Conservation (phyloP, 2,888 invertebrate species). For the Protophormia terraenovae region DNA sequence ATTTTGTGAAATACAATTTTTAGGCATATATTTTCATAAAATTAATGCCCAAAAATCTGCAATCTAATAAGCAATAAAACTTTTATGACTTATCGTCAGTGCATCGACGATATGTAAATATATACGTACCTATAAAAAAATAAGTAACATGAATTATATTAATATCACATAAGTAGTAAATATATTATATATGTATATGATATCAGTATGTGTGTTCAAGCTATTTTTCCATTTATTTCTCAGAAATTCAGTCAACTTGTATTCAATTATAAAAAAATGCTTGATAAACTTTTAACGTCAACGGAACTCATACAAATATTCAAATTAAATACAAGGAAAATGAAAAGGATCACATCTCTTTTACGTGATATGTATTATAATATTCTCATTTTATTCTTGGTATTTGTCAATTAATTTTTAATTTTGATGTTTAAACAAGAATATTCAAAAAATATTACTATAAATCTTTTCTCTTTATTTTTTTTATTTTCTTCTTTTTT, state of each 20-base stretch:
- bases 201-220: background rate
- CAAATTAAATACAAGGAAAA: background rate
- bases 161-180: background rate
- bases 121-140: background rate
- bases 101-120: too few species aligned
- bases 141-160: background rate
- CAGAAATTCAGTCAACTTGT: background rate
- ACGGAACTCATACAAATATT: background rate
- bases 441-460: background rate
- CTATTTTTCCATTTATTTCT: background rate
- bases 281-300: background rate
- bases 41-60: too few species aligned
- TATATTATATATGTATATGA: background rate
- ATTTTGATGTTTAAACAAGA: constrained; percentile 24
- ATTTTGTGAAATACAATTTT: too few species aligned
- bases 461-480: background rate
- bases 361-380: constrained; percentile 7
- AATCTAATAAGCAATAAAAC: too few species aligned
- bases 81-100: too few species aligned
- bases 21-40: too few species aligned
- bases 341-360: background rate
- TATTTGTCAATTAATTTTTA: constrained; percentile 38
- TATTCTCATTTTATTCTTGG: background rate
- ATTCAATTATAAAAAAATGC: background rate
- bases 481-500: background rate